phyloP scores from a whole-genome alignment of 2,888 invertebrate species.

The Tachina lurida region DNA sequence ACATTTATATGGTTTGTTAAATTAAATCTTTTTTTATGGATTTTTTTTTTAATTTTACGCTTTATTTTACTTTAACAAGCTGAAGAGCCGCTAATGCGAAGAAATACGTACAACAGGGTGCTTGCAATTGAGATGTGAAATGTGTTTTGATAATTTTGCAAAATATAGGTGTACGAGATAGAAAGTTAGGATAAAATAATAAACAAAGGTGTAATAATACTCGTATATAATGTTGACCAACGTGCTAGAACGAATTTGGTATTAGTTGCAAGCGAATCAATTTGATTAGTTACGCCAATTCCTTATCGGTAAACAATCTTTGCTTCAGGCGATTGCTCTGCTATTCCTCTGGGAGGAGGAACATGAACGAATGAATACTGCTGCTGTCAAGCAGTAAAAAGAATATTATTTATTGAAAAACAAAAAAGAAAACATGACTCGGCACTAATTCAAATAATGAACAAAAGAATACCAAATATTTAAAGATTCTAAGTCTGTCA shows the following conservation, averaged over 20 bases:
- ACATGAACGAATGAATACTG: constrained; percentile 30
- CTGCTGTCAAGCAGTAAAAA: constrained; percentile 31
- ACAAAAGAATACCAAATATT: constrained; percentile 46
- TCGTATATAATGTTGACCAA: constrained; percentile 24
- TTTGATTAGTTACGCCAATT: constrained; percentile 70
- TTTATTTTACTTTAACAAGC: constrained; percentile 31
- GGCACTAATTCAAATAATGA: constrained; percentile 66
- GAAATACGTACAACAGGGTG: constrained; percentile 26
- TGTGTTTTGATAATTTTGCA: constrained; percentile 54
- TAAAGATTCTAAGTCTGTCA: constrained; percentile 49
- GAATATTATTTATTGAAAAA: constrained; percentile 40
- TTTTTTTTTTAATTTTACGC: background rate
- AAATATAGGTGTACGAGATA: constrained; percentile 28
- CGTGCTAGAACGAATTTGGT: constrained; percentile 27
- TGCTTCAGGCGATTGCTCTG: constrained; percentile 6
- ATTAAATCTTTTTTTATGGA: constrained; percentile 14
- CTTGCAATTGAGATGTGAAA: constrained; percentile 54
- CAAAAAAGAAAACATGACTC: constrained; percentile 57
- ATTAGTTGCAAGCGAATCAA: constrained; percentile 69
- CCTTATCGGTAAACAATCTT: constrained; percentile 68
- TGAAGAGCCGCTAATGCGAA: constrained; percentile 56
- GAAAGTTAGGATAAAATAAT: constrained; percentile 3
- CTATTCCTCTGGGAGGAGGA: constrained; percentile 62
- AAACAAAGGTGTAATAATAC: background rate
- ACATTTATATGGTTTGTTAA: constrained; percentile 16